Evolutionary conservation across 2,797 vertebrate genomes (phyloP).

Genomic region (Rhynchonycteris naso): DNA sequence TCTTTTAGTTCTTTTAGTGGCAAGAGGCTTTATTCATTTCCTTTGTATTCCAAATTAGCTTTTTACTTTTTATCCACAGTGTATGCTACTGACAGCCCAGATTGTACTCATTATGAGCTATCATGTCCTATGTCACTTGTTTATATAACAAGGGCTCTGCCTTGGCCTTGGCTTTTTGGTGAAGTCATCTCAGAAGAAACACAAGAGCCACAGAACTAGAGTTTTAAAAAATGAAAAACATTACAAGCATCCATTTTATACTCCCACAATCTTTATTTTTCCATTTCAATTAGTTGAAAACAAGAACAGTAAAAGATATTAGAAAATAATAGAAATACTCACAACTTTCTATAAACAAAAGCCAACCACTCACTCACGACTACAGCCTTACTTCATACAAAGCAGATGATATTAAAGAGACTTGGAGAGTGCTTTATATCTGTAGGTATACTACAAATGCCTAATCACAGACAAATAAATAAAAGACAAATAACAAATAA

Average conservation of each 20-base stretch:
- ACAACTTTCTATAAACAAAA: background rate
- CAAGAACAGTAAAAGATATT: slow-evolving; percentile 42
- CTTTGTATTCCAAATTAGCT: slow-evolving; percentile 44
- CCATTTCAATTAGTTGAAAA: slow-evolving; percentile 51
- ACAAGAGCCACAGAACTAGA: slow-evolving; percentile 55
- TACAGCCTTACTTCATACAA: background rate
- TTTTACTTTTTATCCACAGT: slow-evolving; percentile 49
- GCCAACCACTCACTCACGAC: background rate
- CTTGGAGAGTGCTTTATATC: background rate
- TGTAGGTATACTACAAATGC: background rate
- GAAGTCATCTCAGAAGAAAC: slow-evolving; percentile 64
- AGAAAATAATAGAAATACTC: slow-evolving; percentile 51
- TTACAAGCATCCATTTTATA: slow-evolving; percentile 48
- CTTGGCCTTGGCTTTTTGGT: slow-evolving; percentile 35
- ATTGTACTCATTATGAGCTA: background rate
- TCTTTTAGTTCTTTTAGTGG: slow-evolving; percentile 4
- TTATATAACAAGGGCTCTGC: slow-evolving; percentile 21
- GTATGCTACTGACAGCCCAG: background rate
- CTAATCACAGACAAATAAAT: background rate
- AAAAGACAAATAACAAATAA: background rate
- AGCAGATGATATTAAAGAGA: background rate
- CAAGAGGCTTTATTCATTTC: slow-evolving; percentile 40
- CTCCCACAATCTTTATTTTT: slow-evolving; percentile 47
- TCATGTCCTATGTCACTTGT: background rate
- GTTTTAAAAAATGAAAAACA: slow-evolving; percentile 53